These are phyloP conservation scores for Pocillopora meandrina DNA, from an alignment of 92 coral and sea anemone genomes.

Conservation along the genomic window DNA sequence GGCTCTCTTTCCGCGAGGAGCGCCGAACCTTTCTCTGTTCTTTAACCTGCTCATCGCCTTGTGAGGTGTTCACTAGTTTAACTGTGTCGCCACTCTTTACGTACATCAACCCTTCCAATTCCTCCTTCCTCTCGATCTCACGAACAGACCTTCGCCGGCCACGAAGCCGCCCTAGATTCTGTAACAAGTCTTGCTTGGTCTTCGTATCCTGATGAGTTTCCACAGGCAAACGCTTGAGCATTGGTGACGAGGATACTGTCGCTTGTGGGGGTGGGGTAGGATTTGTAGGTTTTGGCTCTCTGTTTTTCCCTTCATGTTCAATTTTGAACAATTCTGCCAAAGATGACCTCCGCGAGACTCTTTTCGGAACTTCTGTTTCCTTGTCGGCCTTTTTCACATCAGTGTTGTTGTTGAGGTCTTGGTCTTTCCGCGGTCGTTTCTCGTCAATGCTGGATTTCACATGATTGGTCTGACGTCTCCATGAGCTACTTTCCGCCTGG, in stretches of 20 bases:
- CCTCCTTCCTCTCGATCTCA: slow-evolving; percentile 84
- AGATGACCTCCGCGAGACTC: slow-evolving; percentile 84
- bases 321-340: slow-evolving; percentile 89
- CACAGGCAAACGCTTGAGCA: slow-evolving; percentile 9
- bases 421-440: slow-evolving; percentile 60
- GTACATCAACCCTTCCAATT: slow-evolving; percentile 88
- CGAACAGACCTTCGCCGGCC: slow-evolving; percentile 84
- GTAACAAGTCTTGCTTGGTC: slow-evolving; percentile 67
- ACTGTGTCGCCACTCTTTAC: slow-evolving; percentile 86
- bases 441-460: slow-evolving; percentile 56
- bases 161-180: slow-evolving; percentile 77
- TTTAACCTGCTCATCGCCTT: slow-evolving; percentile 80
- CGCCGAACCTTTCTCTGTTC: slow-evolving; percentile 82
- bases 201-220: slow-evolving; percentile 53
- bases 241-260: slow-evolving; percentile 18
- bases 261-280: slow-evolving; percentile 51
- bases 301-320: slow-evolving; percentile 58
- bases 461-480: slow-evolving; percentile 30
- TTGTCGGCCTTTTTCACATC: slow-evolving; percentile 52
- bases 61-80: slow-evolving; percentile 82
- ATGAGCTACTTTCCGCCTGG: slow-evolving; percentile 11
- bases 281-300: slow-evolving; percentile 41
- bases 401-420: slow-evolving; percentile 49
- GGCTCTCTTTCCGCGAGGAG: slow-evolving; percentile 75
- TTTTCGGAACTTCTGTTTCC: slow-evolving; percentile 59